Conservation (phyloP, 2,888 invertebrate species). For the Eilema sororculum region DNA sequence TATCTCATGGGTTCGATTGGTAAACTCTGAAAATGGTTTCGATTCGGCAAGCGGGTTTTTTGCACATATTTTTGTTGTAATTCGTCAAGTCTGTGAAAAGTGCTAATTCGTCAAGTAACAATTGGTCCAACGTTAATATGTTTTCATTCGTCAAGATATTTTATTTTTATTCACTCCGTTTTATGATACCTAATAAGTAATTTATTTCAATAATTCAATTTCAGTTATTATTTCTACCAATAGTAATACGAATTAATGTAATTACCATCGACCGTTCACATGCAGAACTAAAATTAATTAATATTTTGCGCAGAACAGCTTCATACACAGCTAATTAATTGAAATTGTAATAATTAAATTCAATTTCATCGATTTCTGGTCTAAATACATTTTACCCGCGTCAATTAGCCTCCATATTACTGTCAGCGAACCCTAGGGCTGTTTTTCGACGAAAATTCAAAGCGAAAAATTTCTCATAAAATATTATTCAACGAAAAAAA, state of each 20-base stretch:
- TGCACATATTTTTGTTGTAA: too few species aligned
- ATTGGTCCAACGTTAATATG: too few species aligned
- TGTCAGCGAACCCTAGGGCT: not conserved
- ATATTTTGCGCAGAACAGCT: not conserved
- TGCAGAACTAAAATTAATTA: not conserved
- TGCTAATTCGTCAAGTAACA: too few species aligned
- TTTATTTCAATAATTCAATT: not conserved
- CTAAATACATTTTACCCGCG: constrained; percentile 10
- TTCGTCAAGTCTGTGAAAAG: too few species aligned
- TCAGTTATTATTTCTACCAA: not conserved
- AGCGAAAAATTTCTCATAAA: constrained; percentile 15
- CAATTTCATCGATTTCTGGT: constrained; percentile 6
- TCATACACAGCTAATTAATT: constrained; percentile 15
- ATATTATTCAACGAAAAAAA: constrained; percentile 35
- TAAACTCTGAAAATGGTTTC: too few species aligned
- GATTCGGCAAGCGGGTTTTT: too few species aligned
- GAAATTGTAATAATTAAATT: constrained; percentile 11
- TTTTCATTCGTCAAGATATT: too few species aligned
- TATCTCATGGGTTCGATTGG: too few species aligned
- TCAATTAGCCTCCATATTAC: constrained; percentile 15
- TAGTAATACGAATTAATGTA: not conserved
- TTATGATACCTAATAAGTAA: not conserved
- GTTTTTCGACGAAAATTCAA: constrained; percentile 12
- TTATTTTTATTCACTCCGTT: not conserved
- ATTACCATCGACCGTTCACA: not conserved